These are phyloP conservation scores for Danaus plexippus DNA, from an alignment of 1,140 invertebrate species.

Conservation along the genomic window DNA sequence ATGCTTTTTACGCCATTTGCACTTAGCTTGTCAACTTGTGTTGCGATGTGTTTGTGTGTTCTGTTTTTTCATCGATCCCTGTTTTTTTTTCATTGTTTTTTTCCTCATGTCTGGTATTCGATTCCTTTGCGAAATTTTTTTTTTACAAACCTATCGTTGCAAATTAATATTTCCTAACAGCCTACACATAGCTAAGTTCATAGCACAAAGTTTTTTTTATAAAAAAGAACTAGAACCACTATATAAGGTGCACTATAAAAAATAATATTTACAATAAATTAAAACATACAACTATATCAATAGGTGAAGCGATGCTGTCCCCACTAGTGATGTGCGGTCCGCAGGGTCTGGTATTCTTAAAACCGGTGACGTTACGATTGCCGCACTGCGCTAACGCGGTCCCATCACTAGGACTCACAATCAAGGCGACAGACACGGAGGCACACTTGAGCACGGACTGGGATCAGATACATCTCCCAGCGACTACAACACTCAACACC, in stretches of 20 bases:
- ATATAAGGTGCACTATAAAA: no score
- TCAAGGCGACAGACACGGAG: constrained; percentile 88
- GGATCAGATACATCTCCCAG: constrained; percentile 82
- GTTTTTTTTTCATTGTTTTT: neutral
- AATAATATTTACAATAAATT: no score
- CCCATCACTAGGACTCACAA: constrained; percentile 77
- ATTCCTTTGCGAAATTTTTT: no score
- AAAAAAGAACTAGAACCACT: no score
- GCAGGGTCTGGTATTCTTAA: constrained; percentile 88
- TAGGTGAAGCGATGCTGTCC: constrained; percentile 93
- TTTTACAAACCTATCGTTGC: no score
- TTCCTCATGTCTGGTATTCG: no score
- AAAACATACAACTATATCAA: constrained; percentile 3
- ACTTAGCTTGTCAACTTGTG: constrained; percentile 38
- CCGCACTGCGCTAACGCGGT: constrained; percentile 83
- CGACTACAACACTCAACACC: constrained; percentile 85
- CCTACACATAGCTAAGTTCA: no score
- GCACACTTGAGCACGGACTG: constrained; percentile 78
- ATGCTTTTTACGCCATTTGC: constrained; percentile 32
- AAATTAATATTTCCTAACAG: no score
- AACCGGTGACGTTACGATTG: constrained; percentile 88
- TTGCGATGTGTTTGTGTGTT: constrained; percentile 70
- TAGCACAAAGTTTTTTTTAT: no score
- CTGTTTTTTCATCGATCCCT: constrained; percentile 15
- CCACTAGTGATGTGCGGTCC: constrained; percentile 97